A percentile compares a stretch with the other conserved stretches of the same genome.
Conservation (phyloP, 2,888 invertebrate species). For the Clistopyga incitator region DNA sequence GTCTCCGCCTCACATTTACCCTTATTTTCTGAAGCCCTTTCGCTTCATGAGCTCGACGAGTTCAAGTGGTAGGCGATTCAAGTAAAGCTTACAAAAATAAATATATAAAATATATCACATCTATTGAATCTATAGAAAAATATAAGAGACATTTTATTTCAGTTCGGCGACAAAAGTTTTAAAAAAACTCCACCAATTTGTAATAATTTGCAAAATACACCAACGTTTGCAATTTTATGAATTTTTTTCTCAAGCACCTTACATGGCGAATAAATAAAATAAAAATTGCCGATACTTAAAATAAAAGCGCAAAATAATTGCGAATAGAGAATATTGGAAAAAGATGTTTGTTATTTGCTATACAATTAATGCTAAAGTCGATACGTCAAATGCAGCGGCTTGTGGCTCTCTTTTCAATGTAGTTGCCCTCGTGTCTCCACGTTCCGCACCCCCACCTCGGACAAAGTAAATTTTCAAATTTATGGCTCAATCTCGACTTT, state of each 20-base stretch:
- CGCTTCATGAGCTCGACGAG: neutral
- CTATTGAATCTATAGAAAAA: no score
- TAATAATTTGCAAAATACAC: no score
- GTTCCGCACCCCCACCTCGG: constrained; percentile 41
- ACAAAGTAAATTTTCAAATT: constrained; percentile 78
- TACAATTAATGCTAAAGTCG: neutral
- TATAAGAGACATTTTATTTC: no score
- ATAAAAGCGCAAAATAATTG: no score
- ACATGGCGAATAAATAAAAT: no score
- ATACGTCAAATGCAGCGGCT: neutral
- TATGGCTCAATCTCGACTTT: constrained; percentile 79
- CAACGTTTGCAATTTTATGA: no score
- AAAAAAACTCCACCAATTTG: no score
- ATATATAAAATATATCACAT: neutral
- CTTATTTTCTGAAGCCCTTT: constrained; percentile 4
- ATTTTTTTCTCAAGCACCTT: no score
- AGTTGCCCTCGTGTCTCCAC: neutral
- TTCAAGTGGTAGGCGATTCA: neutral
- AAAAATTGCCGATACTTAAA: no score
- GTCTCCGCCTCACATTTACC: constrained; percentile 6
- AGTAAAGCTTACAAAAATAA: neutral
- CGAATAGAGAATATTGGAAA: no score
- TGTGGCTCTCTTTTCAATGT: neutral
- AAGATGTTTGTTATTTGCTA: neutral
- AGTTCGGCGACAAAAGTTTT: no score